Conservation (phyloP, 2,797 vertebrate genomes). For the Cyprinella venusta region DNA sequence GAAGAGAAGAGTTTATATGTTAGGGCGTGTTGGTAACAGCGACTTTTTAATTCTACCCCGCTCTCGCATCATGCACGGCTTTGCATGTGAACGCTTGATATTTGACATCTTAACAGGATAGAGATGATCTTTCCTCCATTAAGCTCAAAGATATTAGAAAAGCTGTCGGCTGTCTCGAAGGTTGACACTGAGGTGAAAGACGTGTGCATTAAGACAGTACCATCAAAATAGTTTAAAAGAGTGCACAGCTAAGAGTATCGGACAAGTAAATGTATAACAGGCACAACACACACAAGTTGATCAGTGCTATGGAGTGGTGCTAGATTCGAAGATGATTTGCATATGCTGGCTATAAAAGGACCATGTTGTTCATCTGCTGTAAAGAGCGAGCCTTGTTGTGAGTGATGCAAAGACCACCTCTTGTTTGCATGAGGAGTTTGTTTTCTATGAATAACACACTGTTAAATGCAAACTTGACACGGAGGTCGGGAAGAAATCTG, state of each 20-base stretch:
- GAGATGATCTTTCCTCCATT: neutral
- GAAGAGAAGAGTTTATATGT: neutral
- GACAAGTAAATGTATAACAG: constrained; percentile 3
- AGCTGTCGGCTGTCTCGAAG: neutral
- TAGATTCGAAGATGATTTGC: constrained; percentile 29
- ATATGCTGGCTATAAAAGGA: constrained; percentile 34
- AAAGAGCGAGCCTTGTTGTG: constrained; percentile 21
- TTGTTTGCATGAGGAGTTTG: constrained; percentile 31
- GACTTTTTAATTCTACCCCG: neutral
- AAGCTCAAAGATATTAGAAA: neutral
- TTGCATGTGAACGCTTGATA: neutral
- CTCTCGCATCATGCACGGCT: neutral
- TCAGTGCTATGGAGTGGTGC: neutral
- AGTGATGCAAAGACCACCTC: constrained; percentile 24
- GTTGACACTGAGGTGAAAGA: neutral
- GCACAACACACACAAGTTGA: neutral
- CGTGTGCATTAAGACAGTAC: neutral
- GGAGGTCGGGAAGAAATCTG: neutral
- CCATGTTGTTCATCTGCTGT: constrained; percentile 31
- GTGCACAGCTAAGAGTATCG: neutral
- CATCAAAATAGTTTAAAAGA: neutral
- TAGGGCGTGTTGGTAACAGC: neutral
- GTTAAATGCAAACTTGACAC: neutral
- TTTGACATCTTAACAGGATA: constrained; percentile 7
- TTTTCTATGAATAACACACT: constrained; percentile 2